Evolutionary conservation across 2,888 invertebrate species (phyloP).

Genomic region (Drosophila barbarae): DNA sequence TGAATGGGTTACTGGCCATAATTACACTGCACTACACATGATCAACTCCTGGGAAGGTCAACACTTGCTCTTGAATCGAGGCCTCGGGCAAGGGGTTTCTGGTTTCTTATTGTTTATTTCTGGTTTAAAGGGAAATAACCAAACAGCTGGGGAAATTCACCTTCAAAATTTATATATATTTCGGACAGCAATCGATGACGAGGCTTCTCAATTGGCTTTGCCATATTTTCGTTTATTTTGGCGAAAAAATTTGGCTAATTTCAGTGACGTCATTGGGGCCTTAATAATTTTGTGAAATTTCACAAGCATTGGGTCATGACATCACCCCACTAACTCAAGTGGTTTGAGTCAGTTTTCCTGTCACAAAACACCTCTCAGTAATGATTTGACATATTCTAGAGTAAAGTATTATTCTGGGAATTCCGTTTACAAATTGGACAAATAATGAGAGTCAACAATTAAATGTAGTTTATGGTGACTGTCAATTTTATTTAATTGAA

Average conservation of each 20-base stretch:
- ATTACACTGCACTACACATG: slow-evolving; percentile 37
- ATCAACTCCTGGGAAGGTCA: slow-evolving; percentile 28
- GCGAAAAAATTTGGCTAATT: not conserved
- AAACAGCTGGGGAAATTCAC: slow-evolving; percentile 11
- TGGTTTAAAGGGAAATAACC: slow-evolving; percentile 11
- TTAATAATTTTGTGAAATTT: slow-evolving; percentile 9
- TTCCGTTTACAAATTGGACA: slow-evolving; percentile 23
- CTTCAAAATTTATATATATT: not conserved
- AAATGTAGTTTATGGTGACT: slow-evolving; percentile 18
- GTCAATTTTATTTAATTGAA: slow-evolving; percentile 16
- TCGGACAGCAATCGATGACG: slow-evolving; percentile 10
- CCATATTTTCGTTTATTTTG: slow-evolving; percentile 26
- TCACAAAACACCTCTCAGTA: slow-evolving; percentile 17
- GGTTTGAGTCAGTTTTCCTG: slow-evolving; percentile 23
- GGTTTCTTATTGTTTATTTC: not conserved
- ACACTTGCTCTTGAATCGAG: slow-evolving; percentile 16
- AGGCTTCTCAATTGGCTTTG: slow-evolving; percentile 7
- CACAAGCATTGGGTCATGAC: slow-evolving; percentile 17
- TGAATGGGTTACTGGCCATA: slow-evolving; percentile 30
- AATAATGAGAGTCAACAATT: slow-evolving; percentile 21
- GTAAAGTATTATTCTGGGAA: slow-evolving; percentile 15
- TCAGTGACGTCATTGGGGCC: slow-evolving; percentile 16
- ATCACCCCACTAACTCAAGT: slow-evolving; percentile 9
- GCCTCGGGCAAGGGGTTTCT: slow-evolving; percentile 6
- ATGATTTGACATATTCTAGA: not conserved